Evolutionary conservation across 2,888 invertebrate genomes (phyloP), one percentile per base, ranked within the genome.

Genomic region (Dione juno): DNA sequence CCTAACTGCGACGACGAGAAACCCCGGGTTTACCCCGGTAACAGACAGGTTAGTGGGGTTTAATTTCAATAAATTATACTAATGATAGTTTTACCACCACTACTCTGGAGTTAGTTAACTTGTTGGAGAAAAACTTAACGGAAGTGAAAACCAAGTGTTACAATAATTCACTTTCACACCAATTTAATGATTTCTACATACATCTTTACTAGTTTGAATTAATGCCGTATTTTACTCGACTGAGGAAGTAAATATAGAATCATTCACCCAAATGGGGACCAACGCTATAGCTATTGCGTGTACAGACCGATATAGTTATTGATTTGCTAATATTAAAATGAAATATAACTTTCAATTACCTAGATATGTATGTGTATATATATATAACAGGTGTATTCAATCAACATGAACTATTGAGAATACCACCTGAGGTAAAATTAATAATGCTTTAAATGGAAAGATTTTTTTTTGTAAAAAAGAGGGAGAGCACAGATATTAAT

Each of bases 11-110:
- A 74, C 82, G 67, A 88, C 86, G 79, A 83, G 85, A 72, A 85
- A 76, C 77, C 76, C 89, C 86, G 90, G 90, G 84, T 81, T 85
- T 52, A 86, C 84, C 86, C 89, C 92, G 87, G 90, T 89, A 69
- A 86, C 87, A 43, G 92, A 92, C 81, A 87, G 91, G 92, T 92
- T 63, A 85, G 86, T 77, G 35, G 40, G 57, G 57, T 35, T 28
- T 57, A 53, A 52, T 52, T 14, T 45, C 11, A 43, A 50, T 41
- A 11, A 28, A 6, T 41, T 11, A 43, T 28, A 52, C 9, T 59
- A 59, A 59, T n/a, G 21, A 59, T 59, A 1, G 14, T 11, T 16
- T 10, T 54, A n/a, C 50, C 16, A 19, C 11, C 16, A 50, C 11
- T 50, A 21, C 6, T 50, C 3, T 11, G 19, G 50, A 50, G 19